Evolutionary conservation across 1,140 invertebrate species (phyloP), one percentile per base, ranked within the genome.

Genomic region (Apolygus lucorum): DNA sequence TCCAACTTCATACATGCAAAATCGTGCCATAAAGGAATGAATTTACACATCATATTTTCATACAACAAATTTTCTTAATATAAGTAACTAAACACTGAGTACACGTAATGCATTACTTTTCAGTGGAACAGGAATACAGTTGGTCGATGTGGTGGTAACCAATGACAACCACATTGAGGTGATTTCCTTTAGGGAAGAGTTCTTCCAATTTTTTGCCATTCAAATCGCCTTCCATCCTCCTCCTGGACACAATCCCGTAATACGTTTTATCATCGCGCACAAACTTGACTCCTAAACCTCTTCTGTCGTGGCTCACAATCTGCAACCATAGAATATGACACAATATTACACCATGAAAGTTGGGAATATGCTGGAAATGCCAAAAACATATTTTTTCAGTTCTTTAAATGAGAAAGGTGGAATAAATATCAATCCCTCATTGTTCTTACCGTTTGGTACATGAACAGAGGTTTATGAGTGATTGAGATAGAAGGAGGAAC

Each of bases 111-210:
- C 4, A 8, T 59, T 59, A 59, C 54, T 59, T 22, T 21, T 59
- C 22, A 59, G 54, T 59, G 22, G 54, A 59, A 59, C 54, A 59
- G 22, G 54, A 17, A 22, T 59, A 59, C 11, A 59, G 54, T 22
- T 59, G 54, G 22, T 59, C 54, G 22, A 59, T 59, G 11, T 59
- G 11, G 22, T 59, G 54, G 22, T 59, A 24, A 4, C 54, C 11
- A 11, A 59, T 59, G 22, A 59, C 54, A 59, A 24, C 11, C 11
- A 59, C 54, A 22, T 22, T 59, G 22, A 59, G 11, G 54, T 59
- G 54, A 59, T 59, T 59, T 17, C 54, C 54, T 13, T 17, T 59
- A 11, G 54, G 54, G 22, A 59, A 59, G 11, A 59, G 54, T 22
- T 59, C 54, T 22, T 59, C 54, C 54, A 59, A 22, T 4, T 22